phyloP scores from a whole-genome alignment of 1,140 invertebrate species.

The Orchesella cincta region DNA sequence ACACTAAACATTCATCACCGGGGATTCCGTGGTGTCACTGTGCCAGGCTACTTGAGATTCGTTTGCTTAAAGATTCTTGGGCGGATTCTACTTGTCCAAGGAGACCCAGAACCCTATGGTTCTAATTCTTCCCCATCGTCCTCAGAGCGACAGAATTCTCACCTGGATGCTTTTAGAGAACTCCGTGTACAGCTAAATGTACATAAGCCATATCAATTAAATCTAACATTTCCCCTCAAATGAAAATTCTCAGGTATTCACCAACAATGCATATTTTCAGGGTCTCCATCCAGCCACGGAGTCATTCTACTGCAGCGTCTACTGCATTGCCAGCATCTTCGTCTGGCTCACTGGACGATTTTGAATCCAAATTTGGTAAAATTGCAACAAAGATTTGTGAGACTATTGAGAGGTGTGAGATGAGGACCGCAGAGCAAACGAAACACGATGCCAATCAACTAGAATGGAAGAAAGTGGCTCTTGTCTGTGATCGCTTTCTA shows the following conservation, averaged over 20 bases:
- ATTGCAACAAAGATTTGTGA: constrained; percentile 69
- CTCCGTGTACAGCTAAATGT: constrained; percentile 8
- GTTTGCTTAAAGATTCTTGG: constrained; percentile 40
- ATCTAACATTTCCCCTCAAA: no score
- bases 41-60: constrained; percentile 41
- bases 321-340: background rate
- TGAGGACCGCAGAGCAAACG: constrained; percentile 68
- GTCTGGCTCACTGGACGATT: constrained; percentile 55
- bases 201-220: background rate
- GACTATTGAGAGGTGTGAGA: constrained; percentile 72
- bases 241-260: background rate
- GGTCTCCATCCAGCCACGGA: constrained; percentile 36
- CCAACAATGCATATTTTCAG: constrained; percentile 8
- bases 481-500: constrained; percentile 69
- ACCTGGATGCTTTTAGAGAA: constrained; percentile 21
- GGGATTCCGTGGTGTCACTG: constrained; percentile 45
- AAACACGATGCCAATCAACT: constrained; percentile 66
- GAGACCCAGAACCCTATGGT: background rate
- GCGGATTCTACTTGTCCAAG: constrained; percentile 19
- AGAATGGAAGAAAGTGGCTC: constrained; percentile 77
- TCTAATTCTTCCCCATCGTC: background rate
- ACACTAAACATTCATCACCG: constrained; percentile 64
- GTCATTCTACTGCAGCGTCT: no score
- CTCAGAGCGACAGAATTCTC: background rate
- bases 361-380: constrained; percentile 65